Base-by-base conservation (phyloP, 2,888 invertebrate genomes). In the Eustalomyia histrio region DNA sequence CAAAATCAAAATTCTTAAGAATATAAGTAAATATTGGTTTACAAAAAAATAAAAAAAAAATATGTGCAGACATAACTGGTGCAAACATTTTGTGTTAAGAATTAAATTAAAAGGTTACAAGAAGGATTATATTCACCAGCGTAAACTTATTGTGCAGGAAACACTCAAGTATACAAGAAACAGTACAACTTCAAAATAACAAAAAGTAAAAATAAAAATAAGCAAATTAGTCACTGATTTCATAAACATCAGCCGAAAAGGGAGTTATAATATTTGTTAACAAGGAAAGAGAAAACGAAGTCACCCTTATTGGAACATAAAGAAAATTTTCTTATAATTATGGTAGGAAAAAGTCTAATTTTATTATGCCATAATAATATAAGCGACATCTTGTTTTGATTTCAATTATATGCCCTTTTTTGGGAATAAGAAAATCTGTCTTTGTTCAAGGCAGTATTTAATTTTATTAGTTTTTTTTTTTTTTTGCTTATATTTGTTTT, bases 341-440 rank as follows among this genome's bases (percentile, higher is more conserved):
- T 29, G 12, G 5, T n/a, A 16, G 4, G 53, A 63, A n/a, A 63
- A 57, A 21, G 50, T 63, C 24, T 63, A 35, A 60, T 76, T 72
- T 65, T 47, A 60, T 75, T 67, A 75, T 71, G 64, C 50, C 65
- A 61, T 80, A 61, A 57, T 72, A 80, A 57, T 29, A 67, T 76
- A 24, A 72, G 71, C 76, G 63, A 76, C 80, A 80, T 80, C 80
- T 80, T 76, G 80, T 67, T 55, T 76, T 80, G 80, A 80, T 76
- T 76, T 72, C 67, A 80, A 75, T 80, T 80, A 39, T 39, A 12
- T 39, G 39, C 39, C 39, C 39, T 12, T 39, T 39, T 39, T 39
- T 39, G 39, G 39, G 10, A 14, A 35, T 50, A 69, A n/a, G 10
- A 63, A 63, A 52, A 43, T 63, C 12, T 39, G 47, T 61, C 55